Conservation (phyloP, 2,113 vertebrate species). For the Hippocampus comes region DNA sequence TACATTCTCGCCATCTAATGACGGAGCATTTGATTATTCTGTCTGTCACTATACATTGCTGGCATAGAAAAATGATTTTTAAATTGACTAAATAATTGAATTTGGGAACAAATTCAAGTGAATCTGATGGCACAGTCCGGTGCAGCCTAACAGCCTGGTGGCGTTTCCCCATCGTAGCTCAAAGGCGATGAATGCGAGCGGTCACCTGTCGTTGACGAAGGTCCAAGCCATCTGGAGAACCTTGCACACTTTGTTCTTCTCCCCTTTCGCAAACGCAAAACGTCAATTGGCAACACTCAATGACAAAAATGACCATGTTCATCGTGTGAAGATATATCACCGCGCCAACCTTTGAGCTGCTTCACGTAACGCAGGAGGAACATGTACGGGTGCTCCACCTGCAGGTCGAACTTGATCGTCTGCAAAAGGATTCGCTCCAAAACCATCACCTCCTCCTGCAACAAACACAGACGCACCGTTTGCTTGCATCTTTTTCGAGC, state of each 20-base stretch:
- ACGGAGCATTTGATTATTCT: too few species aligned
- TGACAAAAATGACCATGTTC: not conserved
- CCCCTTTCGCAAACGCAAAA: constrained; percentile 71
- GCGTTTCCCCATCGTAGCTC: too few species aligned
- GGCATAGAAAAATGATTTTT: too few species aligned
- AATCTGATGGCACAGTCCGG: too few species aligned
- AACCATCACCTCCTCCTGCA: constrained; percentile 98
- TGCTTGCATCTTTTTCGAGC: not conserved
- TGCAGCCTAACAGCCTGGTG: too few species aligned
- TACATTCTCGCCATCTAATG: too few species aligned
- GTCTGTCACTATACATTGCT: too few species aligned
- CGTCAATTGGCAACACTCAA: not conserved
- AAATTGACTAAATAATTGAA: too few species aligned
- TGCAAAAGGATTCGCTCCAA: constrained; percentile 94
- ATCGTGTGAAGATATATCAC: not conserved
- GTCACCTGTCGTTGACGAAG: constrained; percentile 95
- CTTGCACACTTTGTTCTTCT: constrained; percentile 98
- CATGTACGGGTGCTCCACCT: constrained; percentile 97
- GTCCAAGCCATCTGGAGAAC: constrained; percentile 99
- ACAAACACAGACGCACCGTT: not conserved
- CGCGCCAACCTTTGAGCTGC: constrained; percentile 89
- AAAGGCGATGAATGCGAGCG: not conserved
- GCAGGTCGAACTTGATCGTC: constrained; percentile 98
- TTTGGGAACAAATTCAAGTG: too few species aligned
- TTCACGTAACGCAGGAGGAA: constrained; percentile 97